A percentile compares a stretch with the other conserved stretches of the same genome.
Conservation (phyloP, 2,888 invertebrate species). For the Neoaliturus tenellus region DNA sequence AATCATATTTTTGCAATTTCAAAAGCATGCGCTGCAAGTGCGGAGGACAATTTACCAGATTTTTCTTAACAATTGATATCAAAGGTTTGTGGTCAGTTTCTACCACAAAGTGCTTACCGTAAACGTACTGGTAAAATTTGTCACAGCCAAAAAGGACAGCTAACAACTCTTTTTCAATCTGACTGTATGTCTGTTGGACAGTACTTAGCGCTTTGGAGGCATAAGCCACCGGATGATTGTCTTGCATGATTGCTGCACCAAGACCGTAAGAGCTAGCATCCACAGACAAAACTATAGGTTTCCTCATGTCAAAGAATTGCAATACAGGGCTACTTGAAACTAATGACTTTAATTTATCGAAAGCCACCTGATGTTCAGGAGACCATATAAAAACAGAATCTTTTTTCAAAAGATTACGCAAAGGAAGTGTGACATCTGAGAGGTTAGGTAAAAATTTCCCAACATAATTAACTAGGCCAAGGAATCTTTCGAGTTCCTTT, state of each 20-base stretch:
- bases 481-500: slow-evolving; percentile 66
- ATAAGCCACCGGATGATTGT: slow-evolving; percentile 10
- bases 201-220: slow-evolving; percentile 1
- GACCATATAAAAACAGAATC: slow-evolving; percentile 59
- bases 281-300: background rate
- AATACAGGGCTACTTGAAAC: background rate
- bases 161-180: slow-evolving; percentile 6
- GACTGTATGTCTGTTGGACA: background rate
- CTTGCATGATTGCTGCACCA: background rate
- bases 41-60: background rate
- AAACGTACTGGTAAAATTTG: slow-evolving; percentile 17
- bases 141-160: slow-evolving; percentile 34
- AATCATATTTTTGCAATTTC: slow-evolving; percentile 6
- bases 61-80: background rate
- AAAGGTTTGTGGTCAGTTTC: slow-evolving; percentile 60
- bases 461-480: slow-evolving; percentile 67
- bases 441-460: slow-evolving; percentile 66
- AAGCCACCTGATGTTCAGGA: slow-evolving; percentile 27
- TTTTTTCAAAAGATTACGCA: slow-evolving; percentile 62
- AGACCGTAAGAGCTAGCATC: slow-evolving; percentile 5
- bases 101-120: background rate
- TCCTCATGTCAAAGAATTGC: slow-evolving; percentile 26
- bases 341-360: slow-evolving; percentile 52
- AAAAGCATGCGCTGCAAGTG: background rate
- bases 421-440: slow-evolving; percentile 59